These are phyloP conservation scores for Pterocles burchelli DNA, from an alignment of 2,113 vertebrate species.

Conservation along the genomic window DNA sequence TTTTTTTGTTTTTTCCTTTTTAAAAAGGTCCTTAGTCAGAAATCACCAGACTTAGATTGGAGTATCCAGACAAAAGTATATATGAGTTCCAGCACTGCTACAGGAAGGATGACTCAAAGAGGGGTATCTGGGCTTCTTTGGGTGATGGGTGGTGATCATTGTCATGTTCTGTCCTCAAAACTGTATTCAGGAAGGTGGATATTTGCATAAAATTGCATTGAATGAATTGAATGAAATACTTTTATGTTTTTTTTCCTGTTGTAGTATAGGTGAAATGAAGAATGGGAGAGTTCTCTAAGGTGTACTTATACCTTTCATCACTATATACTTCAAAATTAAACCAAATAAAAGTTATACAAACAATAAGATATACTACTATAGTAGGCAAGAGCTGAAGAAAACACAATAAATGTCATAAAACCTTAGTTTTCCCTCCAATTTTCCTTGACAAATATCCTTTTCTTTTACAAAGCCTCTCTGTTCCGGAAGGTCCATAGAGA, in stretches of 20 bases:
- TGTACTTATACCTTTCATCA: neutral
- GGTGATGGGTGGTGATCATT: neutral
- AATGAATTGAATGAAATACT: neutral
- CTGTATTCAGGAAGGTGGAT: neutral
- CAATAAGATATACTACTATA: neutral
- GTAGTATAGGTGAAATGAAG: neutral
- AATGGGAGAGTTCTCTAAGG: neutral
- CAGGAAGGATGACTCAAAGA: neutral
- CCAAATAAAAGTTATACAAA: neutral
- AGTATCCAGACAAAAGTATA: neutral
- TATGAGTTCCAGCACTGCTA: rapidly evolving
- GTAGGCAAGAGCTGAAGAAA: neutral
- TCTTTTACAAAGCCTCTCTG: neutral
- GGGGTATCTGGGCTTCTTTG: neutral
- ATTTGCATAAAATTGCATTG: neutral
- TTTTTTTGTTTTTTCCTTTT: neutral
- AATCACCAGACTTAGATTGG: neutral
- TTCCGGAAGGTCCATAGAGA: neutral
- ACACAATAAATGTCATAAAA: neutral
- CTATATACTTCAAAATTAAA: neutral
- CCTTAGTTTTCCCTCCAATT: neutral
- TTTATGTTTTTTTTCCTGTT: too few relatives aligned
- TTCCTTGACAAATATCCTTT: conserved; percentile 15
- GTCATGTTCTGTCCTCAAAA: neutral
- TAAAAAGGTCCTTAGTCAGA: neutral